These are phyloP conservation scores for Neuroscelio doddi DNA, from an alignment of 2,888 invertebrate species.

Conservation along the genomic window DNA sequence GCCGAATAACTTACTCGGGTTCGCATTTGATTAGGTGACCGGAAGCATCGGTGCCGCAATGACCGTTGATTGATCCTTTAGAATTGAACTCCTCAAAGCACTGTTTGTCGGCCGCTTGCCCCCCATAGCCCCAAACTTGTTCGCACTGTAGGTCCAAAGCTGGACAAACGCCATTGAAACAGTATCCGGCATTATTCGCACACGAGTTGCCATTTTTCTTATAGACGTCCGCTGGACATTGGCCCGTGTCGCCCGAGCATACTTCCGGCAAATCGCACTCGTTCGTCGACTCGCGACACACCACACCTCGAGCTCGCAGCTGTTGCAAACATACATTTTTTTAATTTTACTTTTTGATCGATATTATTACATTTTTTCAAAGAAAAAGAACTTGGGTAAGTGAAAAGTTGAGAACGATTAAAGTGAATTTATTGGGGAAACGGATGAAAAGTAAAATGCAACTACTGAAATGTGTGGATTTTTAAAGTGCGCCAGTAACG, in stretches of 20 bases:
- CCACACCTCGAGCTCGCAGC: slow-evolving; percentile 83
- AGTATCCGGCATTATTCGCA: slow-evolving; percentile 82
- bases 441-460: slow-evolving; percentile 28
- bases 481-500: slow-evolving; percentile 12
- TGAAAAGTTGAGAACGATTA: too few species aligned
- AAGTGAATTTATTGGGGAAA: neutral
- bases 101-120: slow-evolving; percentile 85
- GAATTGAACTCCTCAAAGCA: slow-evolving; percentile 97
- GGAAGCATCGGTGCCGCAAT: slow-evolving; percentile 88
- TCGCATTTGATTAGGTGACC: slow-evolving; percentile 91
- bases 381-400: too few species aligned
- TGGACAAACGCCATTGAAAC: slow-evolving; percentile 94
- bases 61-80: slow-evolving; percentile 95
- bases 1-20: slow-evolving; percentile 80
- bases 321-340: slow-evolving; percentile 68
- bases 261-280: slow-evolving; percentile 97
- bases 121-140: slow-evolving; percentile 93
- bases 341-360: too few species aligned
- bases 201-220: slow-evolving; percentile 95
- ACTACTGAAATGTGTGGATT: slow-evolving; percentile 13
- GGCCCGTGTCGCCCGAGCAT: slow-evolving; percentile 90
- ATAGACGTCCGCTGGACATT: slow-evolving; percentile 91
- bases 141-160: slow-evolving; percentile 91
- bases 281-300: slow-evolving; percentile 89
- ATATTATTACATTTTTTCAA: too few species aligned